A percentile compares a stretch with the other conserved stretches of the same genome.
These are phyloP conservation scores for Heliocidaris erythrogramma DNA, from an alignment of 35 echinoderm and acorn worm species.

Conservation along the genomic window DNA sequence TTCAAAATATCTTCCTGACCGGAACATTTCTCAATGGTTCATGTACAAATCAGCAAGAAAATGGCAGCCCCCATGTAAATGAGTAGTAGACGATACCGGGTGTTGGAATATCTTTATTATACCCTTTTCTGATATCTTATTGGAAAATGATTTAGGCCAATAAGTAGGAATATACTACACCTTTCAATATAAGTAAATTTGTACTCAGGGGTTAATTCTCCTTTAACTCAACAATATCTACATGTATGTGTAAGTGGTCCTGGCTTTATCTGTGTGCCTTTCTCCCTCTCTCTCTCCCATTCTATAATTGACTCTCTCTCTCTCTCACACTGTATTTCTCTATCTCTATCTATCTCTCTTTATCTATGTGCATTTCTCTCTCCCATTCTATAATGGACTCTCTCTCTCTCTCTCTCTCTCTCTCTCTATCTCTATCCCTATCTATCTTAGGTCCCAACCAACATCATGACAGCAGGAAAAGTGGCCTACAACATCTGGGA, in stretches of 20 bases:
- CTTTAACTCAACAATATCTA: neutral
- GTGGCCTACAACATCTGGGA: slow-evolving; percentile 66
- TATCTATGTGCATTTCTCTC: neutral
- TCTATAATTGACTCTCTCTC: neutral
- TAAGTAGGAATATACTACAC: too few relatives aligned
- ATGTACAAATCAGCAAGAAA: too few relatives aligned
- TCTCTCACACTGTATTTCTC: slow-evolving; percentile 32
- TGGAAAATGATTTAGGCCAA: too few relatives aligned
- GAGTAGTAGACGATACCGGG: too few relatives aligned
- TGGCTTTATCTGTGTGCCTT: neutral
- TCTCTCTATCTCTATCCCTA: neutral
- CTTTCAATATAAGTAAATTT: too few relatives aligned
- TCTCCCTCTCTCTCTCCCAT: neutral
- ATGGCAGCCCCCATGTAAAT: too few relatives aligned
- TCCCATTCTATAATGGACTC: neutral
- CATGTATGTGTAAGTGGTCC: neutral
- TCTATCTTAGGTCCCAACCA: slow-evolving; percentile 50
- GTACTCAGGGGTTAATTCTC: too few relatives aligned
- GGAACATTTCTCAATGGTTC: too few relatives aligned
- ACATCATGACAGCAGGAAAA: slow-evolving; percentile 39
- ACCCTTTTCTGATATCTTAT: too few relatives aligned
- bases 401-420: slow-evolving; percentile 29
- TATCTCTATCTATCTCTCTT: neutral
- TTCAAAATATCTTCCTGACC: too few relatives aligned
- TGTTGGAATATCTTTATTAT: too few relatives aligned